Evolutionary conservation across 2,113 vertebrate genomes (phyloP).

Genomic region (Pomatostomus ruficeps): DNA sequence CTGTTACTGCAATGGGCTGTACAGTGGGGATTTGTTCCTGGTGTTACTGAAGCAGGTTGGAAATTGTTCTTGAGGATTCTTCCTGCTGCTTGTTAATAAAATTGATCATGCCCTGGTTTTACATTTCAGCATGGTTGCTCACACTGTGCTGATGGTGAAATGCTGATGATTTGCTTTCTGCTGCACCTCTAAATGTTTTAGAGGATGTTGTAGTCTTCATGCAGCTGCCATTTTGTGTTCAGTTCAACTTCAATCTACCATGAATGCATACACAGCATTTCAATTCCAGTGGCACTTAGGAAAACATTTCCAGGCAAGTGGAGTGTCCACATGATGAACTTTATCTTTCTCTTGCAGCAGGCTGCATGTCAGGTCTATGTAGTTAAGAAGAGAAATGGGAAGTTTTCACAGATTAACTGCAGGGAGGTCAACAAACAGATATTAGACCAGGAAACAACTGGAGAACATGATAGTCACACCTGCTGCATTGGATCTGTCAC

Average conservation of each 20-base stretch:
- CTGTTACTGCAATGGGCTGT: not conserved
- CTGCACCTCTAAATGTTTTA: not conserved
- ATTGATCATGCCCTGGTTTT: not conserved
- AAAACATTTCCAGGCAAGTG: not conserved
- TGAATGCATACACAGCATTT: not conserved
- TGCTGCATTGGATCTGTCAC: not conserved
- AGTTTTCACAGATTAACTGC: not conserved
- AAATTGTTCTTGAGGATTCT: not conserved
- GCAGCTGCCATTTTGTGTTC: not conserved
- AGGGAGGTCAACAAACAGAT: not conserved
- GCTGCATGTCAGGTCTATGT: not conserved
- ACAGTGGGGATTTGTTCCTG: not conserved
- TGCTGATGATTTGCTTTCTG: not conserved
- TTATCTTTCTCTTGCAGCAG: not conserved
- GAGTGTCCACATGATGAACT: not conserved
- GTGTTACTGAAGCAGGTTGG: not conserved
- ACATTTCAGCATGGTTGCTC: not conserved
- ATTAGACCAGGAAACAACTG: not conserved
- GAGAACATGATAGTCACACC: not conserved
- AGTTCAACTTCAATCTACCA: not conserved
- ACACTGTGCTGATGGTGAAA: not conserved
- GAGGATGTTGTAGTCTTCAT: not conserved
- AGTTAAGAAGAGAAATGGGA: slow-evolving; percentile 5
- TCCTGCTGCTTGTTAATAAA: not conserved
- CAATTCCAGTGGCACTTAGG: not conserved